A percentile compares a stretch with the other conserved stretches of the same genome.
These are phyloP conservation scores for Heterotis niloticus DNA, from an alignment of 2,113 vertebrate species.

Conservation along the genomic window DNA sequence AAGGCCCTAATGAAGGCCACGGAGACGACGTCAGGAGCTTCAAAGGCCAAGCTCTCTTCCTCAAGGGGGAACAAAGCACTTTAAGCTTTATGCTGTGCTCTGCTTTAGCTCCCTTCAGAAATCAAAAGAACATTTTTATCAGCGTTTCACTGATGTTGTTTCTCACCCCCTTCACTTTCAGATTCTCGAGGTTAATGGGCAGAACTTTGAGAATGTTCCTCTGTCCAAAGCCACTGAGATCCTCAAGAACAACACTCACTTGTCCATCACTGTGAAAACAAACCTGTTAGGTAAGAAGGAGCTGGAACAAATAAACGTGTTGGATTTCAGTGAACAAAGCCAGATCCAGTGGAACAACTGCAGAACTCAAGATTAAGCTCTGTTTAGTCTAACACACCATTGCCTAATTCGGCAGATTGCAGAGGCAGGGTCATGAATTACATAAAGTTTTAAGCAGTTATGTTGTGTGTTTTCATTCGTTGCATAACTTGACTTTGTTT, in stretches of 20 bases:
- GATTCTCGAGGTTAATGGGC: slow-evolving; percentile 97
- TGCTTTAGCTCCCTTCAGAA: background rate
- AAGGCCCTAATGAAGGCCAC: background rate
- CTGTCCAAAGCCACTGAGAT: slow-evolving; percentile 97
- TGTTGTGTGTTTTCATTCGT: background rate
- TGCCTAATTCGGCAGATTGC: background rate
- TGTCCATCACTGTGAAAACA: slow-evolving; percentile 99
- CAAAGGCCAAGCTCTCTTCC: background rate
- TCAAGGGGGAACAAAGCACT: too few species aligned
- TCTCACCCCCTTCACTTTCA: slow-evolving; percentile 52
- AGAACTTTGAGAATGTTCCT: slow-evolving; percentile 98
- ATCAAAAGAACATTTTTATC: background rate
- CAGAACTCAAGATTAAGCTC: background rate
- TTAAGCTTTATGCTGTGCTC: background rate
- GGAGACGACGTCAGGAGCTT: background rate
- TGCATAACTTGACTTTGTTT: background rate
- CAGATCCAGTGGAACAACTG: background rate
- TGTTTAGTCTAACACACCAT: background rate
- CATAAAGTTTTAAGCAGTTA: background rate
- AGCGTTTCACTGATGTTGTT: background rate
- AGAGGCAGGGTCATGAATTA: background rate
- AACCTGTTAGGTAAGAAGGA: slow-evolving; percentile 85
- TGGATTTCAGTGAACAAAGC: background rate
- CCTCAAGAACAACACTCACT: slow-evolving; percentile 95
- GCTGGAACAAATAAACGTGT: background rate